These are phyloP conservation scores for Lottia scabra DNA, from an alignment of 2,888 invertebrate species.

Conservation along the genomic window DNA sequence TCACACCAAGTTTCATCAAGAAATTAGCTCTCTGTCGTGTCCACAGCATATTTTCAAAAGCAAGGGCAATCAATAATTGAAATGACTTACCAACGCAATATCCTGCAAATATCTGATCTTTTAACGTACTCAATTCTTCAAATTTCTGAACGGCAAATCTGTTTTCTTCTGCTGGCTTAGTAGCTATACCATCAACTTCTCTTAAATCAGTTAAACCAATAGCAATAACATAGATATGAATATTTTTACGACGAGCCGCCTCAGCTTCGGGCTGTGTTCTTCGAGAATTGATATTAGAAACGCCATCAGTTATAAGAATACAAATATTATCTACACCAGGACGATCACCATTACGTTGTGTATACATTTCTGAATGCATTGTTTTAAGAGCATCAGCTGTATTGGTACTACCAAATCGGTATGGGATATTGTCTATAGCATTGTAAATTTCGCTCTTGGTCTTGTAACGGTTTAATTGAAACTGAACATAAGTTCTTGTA, in stretches of 20 bases:
- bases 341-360: constrained; percentile 50
- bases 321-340: constrained; percentile 48
- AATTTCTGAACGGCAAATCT: constrained; percentile 51
- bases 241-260: constrained; percentile 38
- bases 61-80: constrained; percentile 7
- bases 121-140: constrained; percentile 43
- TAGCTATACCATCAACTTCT: constrained; percentile 59
- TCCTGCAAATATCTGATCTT: constrained; percentile 36
- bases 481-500: constrained; percentile 43
- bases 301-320: constrained; percentile 64
- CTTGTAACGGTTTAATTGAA: constrained; percentile 46
- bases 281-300: constrained; percentile 58
- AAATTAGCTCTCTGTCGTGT: no score
- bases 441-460: constrained; percentile 39
- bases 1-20: no score
- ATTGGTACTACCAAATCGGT: constrained; percentile 58
- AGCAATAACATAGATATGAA: constrained; percentile 52
- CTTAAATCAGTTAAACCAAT: constrained; percentile 48
- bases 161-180: constrained; percentile 44
- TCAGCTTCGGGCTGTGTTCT: constrained; percentile 53
- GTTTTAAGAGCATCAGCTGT: constrained; percentile 56
- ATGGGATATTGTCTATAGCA: constrained; percentile 46
- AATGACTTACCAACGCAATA: constrained; percentile 28
- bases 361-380: constrained; percentile 54
- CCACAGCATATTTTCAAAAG: neutral